phyloP scores from a whole-genome alignment of 2,113 vertebrate species.

The Butorides virescens region DNA sequence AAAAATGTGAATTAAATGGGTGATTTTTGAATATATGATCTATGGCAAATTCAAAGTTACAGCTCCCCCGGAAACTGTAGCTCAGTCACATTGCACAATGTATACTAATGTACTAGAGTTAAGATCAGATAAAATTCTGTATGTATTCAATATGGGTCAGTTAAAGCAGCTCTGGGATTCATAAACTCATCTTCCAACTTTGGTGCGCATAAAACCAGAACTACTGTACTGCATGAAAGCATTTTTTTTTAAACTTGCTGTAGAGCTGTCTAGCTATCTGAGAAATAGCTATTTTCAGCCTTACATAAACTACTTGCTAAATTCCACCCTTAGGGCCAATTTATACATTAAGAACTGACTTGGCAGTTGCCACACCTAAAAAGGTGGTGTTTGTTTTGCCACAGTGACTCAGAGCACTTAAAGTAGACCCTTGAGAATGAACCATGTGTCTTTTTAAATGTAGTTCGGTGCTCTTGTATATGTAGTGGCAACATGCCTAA shows the following conservation, averaged over 20 bases:
- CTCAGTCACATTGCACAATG: conserved; percentile 12
- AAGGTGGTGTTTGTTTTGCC: neutral
- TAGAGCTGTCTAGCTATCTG: neutral
- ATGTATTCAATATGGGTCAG: conserved; percentile 5
- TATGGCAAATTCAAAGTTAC: conserved; percentile 47
- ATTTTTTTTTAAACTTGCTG: neutral
- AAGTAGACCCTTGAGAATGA: neutral
- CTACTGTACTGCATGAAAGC: neutral
- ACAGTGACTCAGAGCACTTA: neutral
- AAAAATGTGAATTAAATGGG: conserved; percentile 46
- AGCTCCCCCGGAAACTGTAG: conserved; percentile 34
- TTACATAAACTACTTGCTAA: neutral
- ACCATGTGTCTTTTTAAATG: neutral
- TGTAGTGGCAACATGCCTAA: neutral
- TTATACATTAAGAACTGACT: conserved; percentile 6
- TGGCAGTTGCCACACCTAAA: conserved; percentile 23
- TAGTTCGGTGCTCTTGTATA: neutral
- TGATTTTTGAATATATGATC: conserved; percentile 54
- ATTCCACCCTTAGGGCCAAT: neutral
- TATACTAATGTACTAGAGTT: conserved; percentile 41
- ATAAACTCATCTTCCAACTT: conserved; percentile 56
- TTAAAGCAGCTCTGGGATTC: conserved; percentile 57
- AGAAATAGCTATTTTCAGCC: neutral
- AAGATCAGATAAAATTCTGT: conserved; percentile 33
- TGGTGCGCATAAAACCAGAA: conserved; percentile 38